Evolutionary conservation across 2,113 vertebrate genomes (phyloP).

Genomic region (Tringa solitaria): DNA sequence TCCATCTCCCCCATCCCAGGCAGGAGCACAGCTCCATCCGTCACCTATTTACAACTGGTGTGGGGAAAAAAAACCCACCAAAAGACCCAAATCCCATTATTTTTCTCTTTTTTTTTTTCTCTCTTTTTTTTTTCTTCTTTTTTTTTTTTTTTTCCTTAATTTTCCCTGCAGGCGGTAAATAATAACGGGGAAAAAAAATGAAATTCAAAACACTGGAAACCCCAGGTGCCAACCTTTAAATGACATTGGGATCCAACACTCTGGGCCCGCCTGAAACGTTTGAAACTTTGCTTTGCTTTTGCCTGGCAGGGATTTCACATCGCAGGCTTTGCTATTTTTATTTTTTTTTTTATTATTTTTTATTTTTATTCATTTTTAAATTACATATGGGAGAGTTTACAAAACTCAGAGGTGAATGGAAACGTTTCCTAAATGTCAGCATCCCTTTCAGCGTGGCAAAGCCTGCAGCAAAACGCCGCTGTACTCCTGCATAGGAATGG

Average conservation of each 20-base stretch:
- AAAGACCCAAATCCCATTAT: background rate
- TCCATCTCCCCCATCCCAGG: background rate
- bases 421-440: background rate
- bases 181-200: background rate
- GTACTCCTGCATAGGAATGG: background rate
- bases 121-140: accelerated
- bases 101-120: background rate
- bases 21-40: background rate
- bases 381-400: background rate
- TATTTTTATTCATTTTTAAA: background rate
- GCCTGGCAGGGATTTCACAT: background rate
- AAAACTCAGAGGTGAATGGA: background rate
- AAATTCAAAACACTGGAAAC: background rate
- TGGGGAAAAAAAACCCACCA: background rate
- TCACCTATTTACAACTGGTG: background rate
- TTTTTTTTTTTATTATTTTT: background rate
- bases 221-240: background rate
- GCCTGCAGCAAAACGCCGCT: background rate
- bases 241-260: slow-evolving; percentile 10
- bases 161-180: background rate
- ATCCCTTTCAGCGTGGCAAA: background rate
- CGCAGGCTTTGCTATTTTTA: background rate
- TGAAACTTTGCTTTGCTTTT: background rate
- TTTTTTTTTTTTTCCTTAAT: background rate
- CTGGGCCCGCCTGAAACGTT: background rate